Percentiles rank a stretch among this genome's conserved stretches.
Conservation (phyloP, 2,113 vertebrate genomes). For the Polyodon spathula region DNA sequence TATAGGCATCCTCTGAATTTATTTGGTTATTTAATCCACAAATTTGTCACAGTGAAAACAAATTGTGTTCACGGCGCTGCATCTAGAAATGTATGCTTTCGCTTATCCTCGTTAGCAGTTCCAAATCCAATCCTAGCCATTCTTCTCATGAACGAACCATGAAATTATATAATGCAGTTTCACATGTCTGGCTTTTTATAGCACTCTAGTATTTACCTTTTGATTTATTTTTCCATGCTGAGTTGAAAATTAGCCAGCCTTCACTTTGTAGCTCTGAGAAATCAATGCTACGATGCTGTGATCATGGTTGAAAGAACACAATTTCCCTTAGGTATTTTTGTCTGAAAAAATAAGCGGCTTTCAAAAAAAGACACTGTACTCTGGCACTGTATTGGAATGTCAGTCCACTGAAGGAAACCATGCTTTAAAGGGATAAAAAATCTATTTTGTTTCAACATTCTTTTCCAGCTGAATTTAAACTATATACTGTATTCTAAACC, state of each 20-base stretch:
- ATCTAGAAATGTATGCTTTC: neutral
- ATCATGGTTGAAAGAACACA: neutral
- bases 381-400: neutral
- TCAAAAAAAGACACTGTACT: neutral
- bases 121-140: constrained; percentile 1
- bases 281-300: neutral
- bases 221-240: neutral
- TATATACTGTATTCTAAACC: no score
- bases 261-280: neutral
- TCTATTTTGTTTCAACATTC: no score
- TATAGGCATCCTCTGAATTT: neutral
- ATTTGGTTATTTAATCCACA: neutral
- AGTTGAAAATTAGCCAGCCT: neutral
- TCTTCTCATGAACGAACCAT: neutral
- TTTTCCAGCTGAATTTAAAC: no score
- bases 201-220: constrained; percentile 1
- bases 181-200: neutral
- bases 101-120: neutral
- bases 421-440: neutral
- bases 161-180: neutral
- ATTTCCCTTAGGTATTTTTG: neutral
- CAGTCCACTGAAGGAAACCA: neutral
- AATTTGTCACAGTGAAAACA: neutral
- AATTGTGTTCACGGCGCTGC: neutral
- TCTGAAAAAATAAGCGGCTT: neutral